Percentiles rank a stretch among this genome's conserved stretches.
Conservation (phyloP, 2,113 vertebrate species). For the Aleadryas rufinucha region DNA sequence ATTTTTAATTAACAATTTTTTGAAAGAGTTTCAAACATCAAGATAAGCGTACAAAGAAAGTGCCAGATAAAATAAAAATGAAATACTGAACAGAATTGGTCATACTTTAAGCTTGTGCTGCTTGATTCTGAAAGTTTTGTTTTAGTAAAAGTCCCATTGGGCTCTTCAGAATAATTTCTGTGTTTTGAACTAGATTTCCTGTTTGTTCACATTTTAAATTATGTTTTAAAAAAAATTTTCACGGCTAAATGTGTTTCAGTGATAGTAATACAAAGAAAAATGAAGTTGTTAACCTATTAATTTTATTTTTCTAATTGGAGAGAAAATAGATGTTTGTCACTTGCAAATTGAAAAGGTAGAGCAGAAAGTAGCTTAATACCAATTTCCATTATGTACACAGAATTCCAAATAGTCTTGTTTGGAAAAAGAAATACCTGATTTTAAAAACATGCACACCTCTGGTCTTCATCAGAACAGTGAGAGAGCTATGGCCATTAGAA, state of each 20-base stretch:
- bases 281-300: neutral
- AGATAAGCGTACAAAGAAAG: slow-evolving; percentile 3
- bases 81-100: slow-evolving; percentile 27
- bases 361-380: neutral
- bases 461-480: neutral
- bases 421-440: neutral
- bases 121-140: neutral
- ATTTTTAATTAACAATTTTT: slow-evolving; percentile 7
- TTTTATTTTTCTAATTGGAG: neutral
- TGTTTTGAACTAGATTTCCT: slow-evolving; percentile 15
- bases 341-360: neutral
- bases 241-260: neutral
- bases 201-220: neutral
- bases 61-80: slow-evolving; percentile 48
- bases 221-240: neutral
- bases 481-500: neutral
- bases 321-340: neutral
- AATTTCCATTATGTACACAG: neutral
- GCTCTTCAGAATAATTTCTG: neutral
- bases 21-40: neutral
- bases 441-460: neutral
- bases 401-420: neutral
- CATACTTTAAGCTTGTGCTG: neutral
- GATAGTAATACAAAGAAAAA: neutral
- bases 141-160: neutral